Base-by-base conservation (phyloP, 2,888 invertebrate genomes). In the Nomada ruficornis region DNA sequence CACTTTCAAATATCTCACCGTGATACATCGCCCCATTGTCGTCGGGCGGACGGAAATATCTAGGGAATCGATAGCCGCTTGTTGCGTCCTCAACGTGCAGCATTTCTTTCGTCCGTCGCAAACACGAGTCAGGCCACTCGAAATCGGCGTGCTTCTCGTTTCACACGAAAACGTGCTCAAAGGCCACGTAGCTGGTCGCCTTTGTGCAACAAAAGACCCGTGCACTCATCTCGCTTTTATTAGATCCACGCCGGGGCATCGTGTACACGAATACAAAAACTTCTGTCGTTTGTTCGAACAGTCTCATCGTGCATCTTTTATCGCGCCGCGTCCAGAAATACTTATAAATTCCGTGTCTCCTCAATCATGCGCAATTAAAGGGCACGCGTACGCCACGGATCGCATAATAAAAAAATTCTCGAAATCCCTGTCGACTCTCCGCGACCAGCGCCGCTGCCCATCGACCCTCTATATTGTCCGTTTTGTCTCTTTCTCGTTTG, bases 321-420 rank as follows among this genome's bases (percentile, higher is more conserved):
- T 11, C 54, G 36, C 55, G 26, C 47, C 47, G 23, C 68, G 50
- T 20, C 68, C 81, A 75, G 85, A 83, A 86, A 87, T 89, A 82
- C 79, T 80, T 77, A 80, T 82, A 80, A 87, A 87, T 75, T 83
- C 73, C 70, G 71, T 80, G 80, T 82, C 68, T 79, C 73, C 74
- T 87, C 87, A 87, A 88, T 84, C 82, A 83, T 20, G 29, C 64
- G 67, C 84, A 87, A 89, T 89, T 88, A 89, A 87, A 80, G 82
- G 74, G 77, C 82, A 87, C 84, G 84, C 78, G 89, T 85, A 7
- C 76, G 86, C 73, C 70, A 85, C 86, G 85, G 80, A 80, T 64
- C 86, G 87, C 88, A 89, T 90, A 80, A 84, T 88, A 86, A 78
- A 88, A 90, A 87, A 89, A 55, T 90, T 81, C 81, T 85, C 86